Base-by-base conservation (phyloP, 2,113 vertebrate genomes). In the Dicerorhinus sumatrensis region DNA sequence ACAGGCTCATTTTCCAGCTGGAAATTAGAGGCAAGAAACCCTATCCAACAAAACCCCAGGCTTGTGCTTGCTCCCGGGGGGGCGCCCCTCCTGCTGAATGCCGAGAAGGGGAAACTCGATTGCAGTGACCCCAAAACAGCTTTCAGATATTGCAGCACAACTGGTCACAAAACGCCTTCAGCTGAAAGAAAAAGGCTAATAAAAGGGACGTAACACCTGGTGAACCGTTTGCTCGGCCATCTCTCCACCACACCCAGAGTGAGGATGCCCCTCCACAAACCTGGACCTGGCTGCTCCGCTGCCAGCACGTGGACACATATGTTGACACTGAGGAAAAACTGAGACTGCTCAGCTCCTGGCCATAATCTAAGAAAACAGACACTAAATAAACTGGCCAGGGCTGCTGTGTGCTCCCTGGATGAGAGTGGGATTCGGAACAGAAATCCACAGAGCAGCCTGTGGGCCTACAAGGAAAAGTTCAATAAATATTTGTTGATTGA, bases 401-500 rank as follows among this genome's bases (percentile, higher is more conserved):
- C 27, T 58, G 31, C 62, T 20, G 1, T 5, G 9, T 12, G 63
- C 33, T 95, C 21, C 46, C 60, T 60, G 33, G n/a, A 12, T 39
- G 3, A 81, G 56, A 11, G 13, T 5, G 17, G 48, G 25, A 67
- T 33, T 42, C 20, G 0, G 11, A 16, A 16, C 67, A 87, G 60
- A 96, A 86, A 94, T 56, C 29, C 58, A 87, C 29, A 36, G 42
- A 86, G 51, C 63, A 88, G 70, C 17, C 86, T 46, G 17, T 20
- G 56, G 54, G 12, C 12, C 39, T 42, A 56, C 2, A 72, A 76
- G 63, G 46, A 96, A 93, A n/a, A 13, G 0, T 36, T 90, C 91
- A 83, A 85, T 76, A 94, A 97, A 54, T 95, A 83, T 94, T 62
- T 83, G 62, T 33, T 82, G 60, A 88, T 13, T 82, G 72, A 62